phyloP scores from a whole-genome alignment of 2,888 invertebrate species.

The Orthosia incerta region DNA sequence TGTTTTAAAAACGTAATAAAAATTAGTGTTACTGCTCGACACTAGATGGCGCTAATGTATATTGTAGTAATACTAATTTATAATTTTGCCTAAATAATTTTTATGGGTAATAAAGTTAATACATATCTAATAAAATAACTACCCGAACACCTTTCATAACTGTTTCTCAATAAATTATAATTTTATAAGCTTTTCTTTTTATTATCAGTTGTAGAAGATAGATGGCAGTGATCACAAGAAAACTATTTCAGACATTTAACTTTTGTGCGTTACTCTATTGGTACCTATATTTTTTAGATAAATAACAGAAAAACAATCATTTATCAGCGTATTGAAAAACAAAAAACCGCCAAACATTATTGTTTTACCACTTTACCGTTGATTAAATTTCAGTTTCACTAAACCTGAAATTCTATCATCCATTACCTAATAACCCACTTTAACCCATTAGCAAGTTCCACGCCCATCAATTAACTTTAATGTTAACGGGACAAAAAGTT shows the following conservation, averaged over 20 bases:
- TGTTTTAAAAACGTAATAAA: rapidly evolving
- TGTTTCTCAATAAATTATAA: not conserved
- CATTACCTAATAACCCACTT: slow-evolving; percentile 1
- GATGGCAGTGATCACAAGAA: slow-evolving; percentile 25
- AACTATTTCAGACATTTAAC: not conserved
- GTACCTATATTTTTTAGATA: not conserved
- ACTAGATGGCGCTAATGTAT: slow-evolving; percentile 33
- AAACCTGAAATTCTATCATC: not conserved
- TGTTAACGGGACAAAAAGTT: slow-evolving; percentile 13
- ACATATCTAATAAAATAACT: no score
- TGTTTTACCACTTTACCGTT: not conserved
- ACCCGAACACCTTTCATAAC: not conserved
- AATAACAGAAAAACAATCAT: not conserved
- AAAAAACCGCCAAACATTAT: not conserved
- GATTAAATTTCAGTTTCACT: not conserved
- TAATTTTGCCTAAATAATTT: not conserved
- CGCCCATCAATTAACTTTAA: slow-evolving; percentile 35
- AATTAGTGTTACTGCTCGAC: slow-evolving; percentile 35
- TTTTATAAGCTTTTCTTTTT: not conserved
- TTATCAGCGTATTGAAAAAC: not conserved
- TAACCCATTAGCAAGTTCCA: slow-evolving; percentile 24
- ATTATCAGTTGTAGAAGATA: not conserved
- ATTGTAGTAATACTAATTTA: rapidly evolving
- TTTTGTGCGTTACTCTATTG: not conserved
- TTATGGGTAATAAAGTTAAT: no score